Evolutionary conservation across 2,888 invertebrate species (phyloP).

Genomic region (Watsonalla cultraria): DNA sequence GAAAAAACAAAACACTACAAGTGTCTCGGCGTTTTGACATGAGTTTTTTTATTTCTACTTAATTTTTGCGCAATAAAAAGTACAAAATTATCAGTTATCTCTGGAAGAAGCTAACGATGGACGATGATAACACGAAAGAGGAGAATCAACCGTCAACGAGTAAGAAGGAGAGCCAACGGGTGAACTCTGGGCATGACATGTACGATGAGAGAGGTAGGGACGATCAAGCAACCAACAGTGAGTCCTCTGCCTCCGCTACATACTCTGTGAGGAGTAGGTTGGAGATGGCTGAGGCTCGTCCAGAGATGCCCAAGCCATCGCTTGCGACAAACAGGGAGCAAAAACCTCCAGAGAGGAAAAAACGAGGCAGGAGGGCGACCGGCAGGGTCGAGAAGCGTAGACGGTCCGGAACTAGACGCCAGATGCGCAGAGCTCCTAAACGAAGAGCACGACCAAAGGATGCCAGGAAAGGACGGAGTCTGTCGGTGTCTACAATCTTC

Average conservation of each 20-base stretch:
- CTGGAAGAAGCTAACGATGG: constrained; percentile 41
- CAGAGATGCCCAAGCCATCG: constrained; percentile 16
- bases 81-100: constrained; percentile 48
- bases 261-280: constrained; percentile 29
- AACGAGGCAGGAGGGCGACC: constrained; percentile 7
- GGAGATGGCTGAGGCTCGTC: constrained; percentile 21
- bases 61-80: constrained; percentile 11
- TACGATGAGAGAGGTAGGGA: constrained; percentile 20
- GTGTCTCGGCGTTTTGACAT: constrained; percentile 13
- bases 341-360: constrained; percentile 23
- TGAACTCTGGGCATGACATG: constrained; percentile 18
- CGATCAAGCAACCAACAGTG: constrained; percentile 23
- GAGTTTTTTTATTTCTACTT: constrained; percentile 8
- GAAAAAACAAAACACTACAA: constrained; percentile 13
- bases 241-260: constrained; percentile 23
- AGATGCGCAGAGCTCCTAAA: constrained; percentile 18
- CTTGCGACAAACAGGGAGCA: constrained; percentile 14
- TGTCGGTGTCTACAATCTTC: constrained; percentile 38
- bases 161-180: constrained; percentile 30
- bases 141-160: constrained; percentile 35
- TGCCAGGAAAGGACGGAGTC: constrained; percentile 18
- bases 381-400: constrained; percentile 40
- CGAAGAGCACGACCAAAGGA: constrained; percentile 20
- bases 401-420: constrained; percentile 17
- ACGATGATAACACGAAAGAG: constrained; percentile 34